Evolutionary conservation across 2,113 vertebrate species (phyloP).

Genomic region (Maccullochella peelii): DNA sequence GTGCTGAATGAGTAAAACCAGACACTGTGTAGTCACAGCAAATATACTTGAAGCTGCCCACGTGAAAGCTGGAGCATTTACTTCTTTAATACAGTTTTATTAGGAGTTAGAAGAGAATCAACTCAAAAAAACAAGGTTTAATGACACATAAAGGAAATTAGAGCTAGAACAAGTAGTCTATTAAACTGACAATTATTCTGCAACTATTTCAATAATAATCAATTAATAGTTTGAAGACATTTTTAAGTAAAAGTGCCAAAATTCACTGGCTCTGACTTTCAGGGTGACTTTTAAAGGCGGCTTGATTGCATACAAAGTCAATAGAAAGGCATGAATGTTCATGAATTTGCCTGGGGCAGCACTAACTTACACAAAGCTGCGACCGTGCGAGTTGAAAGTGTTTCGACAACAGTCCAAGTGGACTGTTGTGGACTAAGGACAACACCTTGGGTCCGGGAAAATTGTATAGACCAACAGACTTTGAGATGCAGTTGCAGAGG

Average conservation of each 20-base stretch:
- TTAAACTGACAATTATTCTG: background rate
- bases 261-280: too few species aligned
- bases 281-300: too few species aligned
- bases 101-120: background rate
- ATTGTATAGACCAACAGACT: background rate
- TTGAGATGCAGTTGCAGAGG: background rate
- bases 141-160: background rate
- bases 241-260: background rate
- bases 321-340: too few species aligned
- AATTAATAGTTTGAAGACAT: background rate
- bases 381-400: too few species aligned
- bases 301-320: too few species aligned
- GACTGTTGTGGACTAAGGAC: too few species aligned
- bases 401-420: too few species aligned
- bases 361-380: too few species aligned
- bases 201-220: background rate
- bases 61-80: background rate
- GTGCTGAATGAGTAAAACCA: slow-evolving; percentile 8
- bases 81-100: background rate
- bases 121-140: background rate
- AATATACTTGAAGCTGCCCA: background rate
- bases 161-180: background rate
- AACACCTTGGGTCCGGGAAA: background rate
- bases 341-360: too few species aligned
- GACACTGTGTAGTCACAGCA: slow-evolving; percentile 8